Percentiles rank a stretch among this genome's conserved stretches.
Conservation (phyloP, 2,797 vertebrate species). For the Apodemus agrarius region DNA sequence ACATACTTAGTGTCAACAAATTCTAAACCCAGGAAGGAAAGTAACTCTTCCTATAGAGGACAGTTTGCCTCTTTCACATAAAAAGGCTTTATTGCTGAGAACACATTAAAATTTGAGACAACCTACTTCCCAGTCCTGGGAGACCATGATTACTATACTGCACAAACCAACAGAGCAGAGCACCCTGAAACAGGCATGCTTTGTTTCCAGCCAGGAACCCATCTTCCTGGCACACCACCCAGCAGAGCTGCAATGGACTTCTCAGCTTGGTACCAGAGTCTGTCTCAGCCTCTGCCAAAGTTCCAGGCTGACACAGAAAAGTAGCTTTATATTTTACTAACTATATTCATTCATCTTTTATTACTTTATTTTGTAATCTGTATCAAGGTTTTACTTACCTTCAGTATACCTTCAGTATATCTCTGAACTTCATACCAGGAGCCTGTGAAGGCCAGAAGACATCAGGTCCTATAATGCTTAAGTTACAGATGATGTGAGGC, state of each 20-base stretch:
- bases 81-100: constrained; percentile 37
- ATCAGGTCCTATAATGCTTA: neutral
- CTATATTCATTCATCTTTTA: constrained; percentile 62
- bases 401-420: neutral
- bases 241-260: constrained; percentile 30
- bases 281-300: constrained; percentile 76
- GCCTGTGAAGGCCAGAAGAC: neutral
- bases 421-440: neutral
- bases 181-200: constrained; percentile 70
- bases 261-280: constrained; percentile 69
- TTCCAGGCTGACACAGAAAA: constrained; percentile 79
- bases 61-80: constrained; percentile 14
- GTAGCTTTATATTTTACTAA: constrained; percentile 55
- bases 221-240: constrained; percentile 77
- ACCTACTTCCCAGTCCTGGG: constrained; percentile 75
- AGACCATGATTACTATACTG: constrained; percentile 63
- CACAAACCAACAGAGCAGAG: constrained; percentile 70
- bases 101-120: constrained; percentile 72
- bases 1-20: constrained; percentile 66
- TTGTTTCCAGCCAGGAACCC: constrained; percentile 20
- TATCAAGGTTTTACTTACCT: neutral
- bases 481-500: neutral
- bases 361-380: neutral
- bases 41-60: constrained; percentile 58
- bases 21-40: constrained; percentile 50